Evolutionary conservation across 1,140 invertebrate genomes (phyloP).

Genomic region (Nymphalis io): DNA sequence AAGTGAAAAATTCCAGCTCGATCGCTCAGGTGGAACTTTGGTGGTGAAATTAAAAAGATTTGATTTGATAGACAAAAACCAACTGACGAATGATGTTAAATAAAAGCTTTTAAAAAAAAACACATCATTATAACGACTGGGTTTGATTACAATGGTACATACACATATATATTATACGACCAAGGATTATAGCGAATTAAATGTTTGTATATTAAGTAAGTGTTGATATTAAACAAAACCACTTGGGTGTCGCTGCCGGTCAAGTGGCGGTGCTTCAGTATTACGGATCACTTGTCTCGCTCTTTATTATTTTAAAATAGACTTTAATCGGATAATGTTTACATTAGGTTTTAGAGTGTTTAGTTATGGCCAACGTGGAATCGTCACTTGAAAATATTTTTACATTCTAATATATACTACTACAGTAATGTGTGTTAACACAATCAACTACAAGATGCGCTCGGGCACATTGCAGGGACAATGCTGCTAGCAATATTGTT

Average conservation of each 20-base stretch:
- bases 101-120: too few relatives aligned
- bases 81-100: too few relatives aligned
- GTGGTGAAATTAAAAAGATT: too few relatives aligned
- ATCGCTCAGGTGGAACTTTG: too few relatives aligned
- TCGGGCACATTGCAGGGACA: too few relatives aligned
- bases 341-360: not conserved
- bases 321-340: not conserved
- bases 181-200: constrained; percentile 9
- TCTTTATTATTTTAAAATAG: constrained; percentile 7
- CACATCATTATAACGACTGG: too few relatives aligned
- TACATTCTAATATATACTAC: not conserved
- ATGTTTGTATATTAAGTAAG: constrained; percentile 12
- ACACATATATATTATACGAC: not conserved
- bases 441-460: too few relatives aligned
- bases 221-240: constrained; percentile 27
- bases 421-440: too few relatives aligned
- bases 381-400: not conserved
- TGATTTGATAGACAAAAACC: too few relatives aligned
- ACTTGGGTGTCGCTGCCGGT: constrained; percentile 18
- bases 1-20: too few relatives aligned
- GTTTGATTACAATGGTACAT: too few relatives aligned
- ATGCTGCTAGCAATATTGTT: too few relatives aligned
- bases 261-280: constrained; percentile 12
- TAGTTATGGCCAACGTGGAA: not conserved
- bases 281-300: not conserved